phyloP scores from a whole-genome alignment of 2,797 vertebrate species.

The Corythornis leucogaster region DNA sequence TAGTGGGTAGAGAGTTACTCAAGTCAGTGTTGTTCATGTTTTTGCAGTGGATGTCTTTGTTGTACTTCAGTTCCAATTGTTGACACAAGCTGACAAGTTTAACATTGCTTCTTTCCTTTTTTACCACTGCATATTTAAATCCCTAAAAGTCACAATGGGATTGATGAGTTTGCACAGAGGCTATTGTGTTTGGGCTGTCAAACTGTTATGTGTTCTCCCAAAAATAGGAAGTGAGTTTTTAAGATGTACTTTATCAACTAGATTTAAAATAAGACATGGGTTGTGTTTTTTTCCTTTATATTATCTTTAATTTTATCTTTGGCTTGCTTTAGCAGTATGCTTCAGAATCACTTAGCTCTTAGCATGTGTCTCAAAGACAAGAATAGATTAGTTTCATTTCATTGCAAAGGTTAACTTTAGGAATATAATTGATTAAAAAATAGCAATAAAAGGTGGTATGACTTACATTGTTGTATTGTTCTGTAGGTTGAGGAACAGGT shows the following conservation, averaged over 20 bases:
- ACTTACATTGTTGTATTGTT: neutral
- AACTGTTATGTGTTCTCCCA: neutral
- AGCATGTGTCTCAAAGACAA: neutral
- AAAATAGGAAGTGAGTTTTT: neutral
- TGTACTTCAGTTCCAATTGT: neutral
- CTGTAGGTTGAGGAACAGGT: conserved; percentile 92
- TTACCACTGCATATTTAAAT: neutral
- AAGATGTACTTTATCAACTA: neutral
- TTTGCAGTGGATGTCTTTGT: neutral
- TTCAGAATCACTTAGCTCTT: neutral
- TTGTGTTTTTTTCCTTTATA: neutral
- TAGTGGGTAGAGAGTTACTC: neutral
- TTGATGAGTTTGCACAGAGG: neutral
- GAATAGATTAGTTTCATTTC: neutral
- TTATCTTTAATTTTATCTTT: neutral
- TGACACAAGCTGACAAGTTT: neutral
- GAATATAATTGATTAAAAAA: neutral
- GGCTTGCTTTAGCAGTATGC: neutral
- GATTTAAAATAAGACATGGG: neutral
- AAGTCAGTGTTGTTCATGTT: neutral
- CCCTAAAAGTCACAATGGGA: neutral
- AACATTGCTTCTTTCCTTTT: neutral
- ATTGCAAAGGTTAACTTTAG: neutral
- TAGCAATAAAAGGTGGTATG: neutral
- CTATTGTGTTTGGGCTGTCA: neutral